A percentile compares a stretch with the other conserved stretches of the same genome.
Conservation (phyloP, 2,113 vertebrate species). For the Eidolon helvum region DNA sequence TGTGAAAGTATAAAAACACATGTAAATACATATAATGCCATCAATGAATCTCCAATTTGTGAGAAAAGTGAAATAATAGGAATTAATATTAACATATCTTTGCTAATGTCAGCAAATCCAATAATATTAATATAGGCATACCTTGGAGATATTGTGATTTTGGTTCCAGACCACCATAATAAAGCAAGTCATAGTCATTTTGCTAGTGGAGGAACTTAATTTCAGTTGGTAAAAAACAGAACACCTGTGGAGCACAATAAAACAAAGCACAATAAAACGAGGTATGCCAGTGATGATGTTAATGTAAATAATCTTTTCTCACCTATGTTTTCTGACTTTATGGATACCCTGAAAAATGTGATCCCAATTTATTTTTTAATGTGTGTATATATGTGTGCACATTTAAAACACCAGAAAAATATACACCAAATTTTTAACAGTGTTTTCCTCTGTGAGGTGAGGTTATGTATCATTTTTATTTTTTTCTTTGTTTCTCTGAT, state of each 20-base stretch:
- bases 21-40: neutral
- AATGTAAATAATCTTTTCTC: neutral
- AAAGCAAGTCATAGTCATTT: neutral
- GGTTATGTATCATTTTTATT: neutral
- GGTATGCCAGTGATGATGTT: neutral
- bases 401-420: constrained; percentile 24
- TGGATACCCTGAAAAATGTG: neutral
- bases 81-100: constrained; percentile 19
- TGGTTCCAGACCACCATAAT: no score
- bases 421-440: neutral
- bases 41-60: neutral
- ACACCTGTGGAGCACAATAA: neutral
- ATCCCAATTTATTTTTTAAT: neutral
- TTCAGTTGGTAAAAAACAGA: neutral
- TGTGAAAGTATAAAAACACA: neutral
- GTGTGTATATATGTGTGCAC: neutral
- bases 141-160: neutral
- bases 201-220: neutral
- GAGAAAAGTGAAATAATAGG: constrained; percentile 29
- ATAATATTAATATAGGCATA: neutral
- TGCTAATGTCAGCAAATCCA: neutral
- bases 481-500: neutral
- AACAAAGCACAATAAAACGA: neutral
- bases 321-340: constrained; percentile 6
- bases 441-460: neutral